Evolutionary conservation across 2,113 vertebrate genomes (phyloP), one percentile per base, ranked within the genome.

Genomic region (Carlito syrichta): DNA sequence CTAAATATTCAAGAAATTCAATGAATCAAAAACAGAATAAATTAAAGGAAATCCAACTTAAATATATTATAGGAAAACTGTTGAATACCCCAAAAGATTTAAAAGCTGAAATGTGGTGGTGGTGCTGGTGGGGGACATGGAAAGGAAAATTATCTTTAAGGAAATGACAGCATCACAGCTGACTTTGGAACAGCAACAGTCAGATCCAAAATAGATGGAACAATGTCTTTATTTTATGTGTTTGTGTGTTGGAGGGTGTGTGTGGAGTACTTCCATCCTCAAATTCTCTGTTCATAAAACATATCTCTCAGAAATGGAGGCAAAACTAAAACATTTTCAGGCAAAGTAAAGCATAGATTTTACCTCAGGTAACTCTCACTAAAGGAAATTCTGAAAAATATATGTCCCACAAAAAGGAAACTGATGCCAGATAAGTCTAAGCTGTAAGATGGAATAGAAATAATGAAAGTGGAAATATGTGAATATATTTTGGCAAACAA

Each of bases 331-430:
- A 54, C 52, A 77, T 69, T 74, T 45, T 92, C 60, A 88, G 7
- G 20, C 45, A 62, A 89, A 92, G 78, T 92, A 92, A 95, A 92
- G 43, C 20, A 76, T 35, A 62, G 43, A 88, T 60, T 69, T 94
- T 60, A 84, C 16, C 91, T 45, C 68, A 40, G 32, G 14, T 89
- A n/a, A 40, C 45, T 23, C 2, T 77, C 32, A 69, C 52, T 63
- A 78, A 74, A 94, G 50, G 62, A 78, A 96, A 87, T 62, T 87
- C 40, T 87, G 66, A 48, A 84, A 89, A 84, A 79, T 83, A 48
- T 74, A 79, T n/a, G 74, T 91, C 91, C 17, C 32, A 56, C 16
- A 56, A 82, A 23, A 95, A 82, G 66, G 40, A 91, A 74, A 94
- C 74, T 73, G 52, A 48, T 30, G 40, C 35, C 69, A 43, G 73